Base-by-base conservation (phyloP, 1,140 invertebrate species). In the Lanistes nyassanus region DNA sequence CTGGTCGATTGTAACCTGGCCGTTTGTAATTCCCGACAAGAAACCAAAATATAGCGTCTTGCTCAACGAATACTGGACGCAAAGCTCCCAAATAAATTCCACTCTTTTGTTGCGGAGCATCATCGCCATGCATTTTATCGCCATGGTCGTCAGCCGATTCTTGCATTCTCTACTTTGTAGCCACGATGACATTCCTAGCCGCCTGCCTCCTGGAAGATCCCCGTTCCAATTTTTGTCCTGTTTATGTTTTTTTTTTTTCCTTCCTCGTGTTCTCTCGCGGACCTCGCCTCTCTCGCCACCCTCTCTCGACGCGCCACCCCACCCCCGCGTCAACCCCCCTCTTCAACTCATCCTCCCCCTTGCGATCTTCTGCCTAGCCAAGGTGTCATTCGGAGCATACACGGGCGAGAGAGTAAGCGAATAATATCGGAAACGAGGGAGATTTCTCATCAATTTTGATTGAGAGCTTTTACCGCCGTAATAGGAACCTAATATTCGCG, bases 401-500 rank as follows among this genome's bases (percentile, higher is more conserved):
- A 67, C 65, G 65, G 29, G 19, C n/a, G 34, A 42, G 36, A 36
- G 23, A 23, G 36, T 37, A 23, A 16, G 23, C 19, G 36, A 39
- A 67, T 67, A 67, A 67, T 67, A 67, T 67, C 34, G 36, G 65
- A 37, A 37, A 19, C 65, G 37, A 47, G 37, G 36, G 39, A 31
- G 36, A 21, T 36, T n/a, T n/a, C 65, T 37, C 65, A 37, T 42
- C 34, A n/a, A 26, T 11, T n/a, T 23, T 67, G 65, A 67, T 67
- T 67, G 65, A 67, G 65, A 67, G 65, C 65, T 67, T 67, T 67
- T 67, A 67, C 42, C 29, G 36, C 23, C 19, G 37, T 67, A 67
- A 67, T 67, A 67, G 65, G 65, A 67, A 39, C 42, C 65, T 67
- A 67, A 67, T 67, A 67, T 67, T 67, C 65, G 36, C 7, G 62